Percentiles rank a stretch among this genome's conserved stretches.
phyloP scores from a whole-genome alignment of 2,797 vertebrate genomes.

The Sebastiscus albofasciatus region DNA sequence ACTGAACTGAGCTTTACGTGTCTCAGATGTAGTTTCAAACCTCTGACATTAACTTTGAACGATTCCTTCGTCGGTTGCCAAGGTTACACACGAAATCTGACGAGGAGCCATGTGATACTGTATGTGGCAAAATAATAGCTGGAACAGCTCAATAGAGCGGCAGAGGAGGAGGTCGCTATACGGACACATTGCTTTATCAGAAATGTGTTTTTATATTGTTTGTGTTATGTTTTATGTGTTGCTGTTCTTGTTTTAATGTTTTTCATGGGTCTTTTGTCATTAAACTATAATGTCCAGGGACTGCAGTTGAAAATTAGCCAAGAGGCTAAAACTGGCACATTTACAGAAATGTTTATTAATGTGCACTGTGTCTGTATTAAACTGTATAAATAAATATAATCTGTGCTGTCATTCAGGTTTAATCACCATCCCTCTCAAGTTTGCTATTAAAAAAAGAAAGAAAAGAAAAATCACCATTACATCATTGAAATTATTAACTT shows the following conservation, averaged over 20 bases:
- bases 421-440: neutral
- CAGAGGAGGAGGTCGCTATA: neutral
- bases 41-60: constrained; percentile 29
- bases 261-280: no score
- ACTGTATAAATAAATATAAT: neutral
- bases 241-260: no score
- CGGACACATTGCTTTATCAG: neutral
- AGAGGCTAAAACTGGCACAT: no score
- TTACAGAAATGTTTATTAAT: no score
- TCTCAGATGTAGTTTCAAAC: constrained; percentile 40
- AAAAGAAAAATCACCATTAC: neutral
- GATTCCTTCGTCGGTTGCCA: neutral
- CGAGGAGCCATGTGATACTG: neutral
- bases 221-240: neutral
- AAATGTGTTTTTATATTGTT: neutral
- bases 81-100: neutral
- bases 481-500: neutral
- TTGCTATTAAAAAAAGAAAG: neutral
- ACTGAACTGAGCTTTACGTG: constrained; percentile 59
- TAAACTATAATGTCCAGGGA: no score
- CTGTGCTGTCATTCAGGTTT: neutral
- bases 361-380: no score
- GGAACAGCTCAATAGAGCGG: neutral
- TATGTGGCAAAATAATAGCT: neutral
- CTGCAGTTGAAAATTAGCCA: no score